Conservation (phyloP, 2,888 invertebrate genomes). For the Thymelicus lineola region DNA sequence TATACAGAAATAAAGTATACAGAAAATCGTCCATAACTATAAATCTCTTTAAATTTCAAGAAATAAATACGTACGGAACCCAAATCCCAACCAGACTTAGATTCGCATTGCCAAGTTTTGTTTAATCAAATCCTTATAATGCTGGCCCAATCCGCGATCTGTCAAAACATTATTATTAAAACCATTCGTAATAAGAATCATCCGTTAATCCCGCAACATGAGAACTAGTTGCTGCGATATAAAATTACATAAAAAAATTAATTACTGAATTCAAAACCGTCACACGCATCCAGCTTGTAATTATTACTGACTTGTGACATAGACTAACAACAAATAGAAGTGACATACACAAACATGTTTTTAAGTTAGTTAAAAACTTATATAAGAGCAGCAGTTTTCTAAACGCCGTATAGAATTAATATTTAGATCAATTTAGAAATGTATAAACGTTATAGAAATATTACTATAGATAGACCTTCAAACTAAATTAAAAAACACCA, state of each 20-base stretch:
- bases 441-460: too few species aligned
- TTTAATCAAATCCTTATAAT: background rate
- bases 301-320: constrained; percentile 26
- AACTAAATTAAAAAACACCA: too few species aligned
- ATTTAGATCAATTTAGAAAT: too few species aligned
- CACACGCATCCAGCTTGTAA: constrained; percentile 16
- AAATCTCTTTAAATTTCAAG: too few species aligned
- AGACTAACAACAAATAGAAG: constrained; percentile 39
- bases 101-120: background rate
- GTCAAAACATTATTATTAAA: constrained; percentile 6
- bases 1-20: too few species aligned
- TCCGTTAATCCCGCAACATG: constrained; percentile 4
- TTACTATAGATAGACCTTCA: too few species aligned
- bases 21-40: too few species aligned
- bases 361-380: background rate
- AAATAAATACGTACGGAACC: background rate
- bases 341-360: background rate
- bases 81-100: background rate
- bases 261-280: constrained; percentile 17
- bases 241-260: constrained; percentile 23
- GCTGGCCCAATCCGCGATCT: background rate
- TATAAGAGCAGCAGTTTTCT: background rate
- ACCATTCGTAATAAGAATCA: background rate
- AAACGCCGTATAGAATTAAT: too few species aligned
- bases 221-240: constrained; percentile 19